Base-by-base conservation (phyloP, 2,797 vertebrate species). In the Melanotaenia boesemani region DNA sequence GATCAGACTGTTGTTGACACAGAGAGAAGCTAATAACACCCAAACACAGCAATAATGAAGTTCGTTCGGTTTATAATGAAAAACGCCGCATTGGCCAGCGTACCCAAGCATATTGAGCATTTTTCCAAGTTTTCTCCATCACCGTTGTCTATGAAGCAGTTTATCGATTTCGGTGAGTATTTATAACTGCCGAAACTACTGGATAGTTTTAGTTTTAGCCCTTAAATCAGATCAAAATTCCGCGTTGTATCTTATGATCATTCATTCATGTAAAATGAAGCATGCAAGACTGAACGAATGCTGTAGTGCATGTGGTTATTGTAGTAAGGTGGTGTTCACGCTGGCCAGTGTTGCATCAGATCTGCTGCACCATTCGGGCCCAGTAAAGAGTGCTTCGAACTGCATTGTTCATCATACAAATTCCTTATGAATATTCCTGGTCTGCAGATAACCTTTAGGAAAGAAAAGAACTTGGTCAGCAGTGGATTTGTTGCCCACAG, bases 71-170 rank as follows among this genome's bases (percentile, higher is more conserved):
- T 95, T 37, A 94, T 99, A 2, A 94, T 95, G 94, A 96, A 96
- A 82, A 97, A 96, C 36, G 94, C 95, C 2, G 95, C 96, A 16
- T 78, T 97, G 91, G 95, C 95, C 72, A 97, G 94, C 41, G 95
- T 93, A 57, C 97, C 97, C 39, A 96, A 96, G 72, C 96, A 97
- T 72, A 96, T 99, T 82, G 97, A 98, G 20, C 96, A 97, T 89
- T 99, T 98, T 90, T 97, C 97, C 15, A 98, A 97, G 94, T 99
- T 98, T 82, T 98, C 97, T 24, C 97, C 97, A 1, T 98, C 97
- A 24, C 97, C 97, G 32, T 94, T 99, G 28, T 99, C 97, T 74
- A 99, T 99, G 93, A 98, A 98, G 88, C 97, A 98, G 55, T 98
- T 98, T 82, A 83, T 98, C 34, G 97, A 98, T 90, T 98, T 98